Percentiles rank a stretch among this genome's conserved stretches.
These are phyloP conservation scores for Sparidentex hasta DNA, from an alignment of 2,797 vertebrate genomes.

Conservation along the genomic window DNA sequence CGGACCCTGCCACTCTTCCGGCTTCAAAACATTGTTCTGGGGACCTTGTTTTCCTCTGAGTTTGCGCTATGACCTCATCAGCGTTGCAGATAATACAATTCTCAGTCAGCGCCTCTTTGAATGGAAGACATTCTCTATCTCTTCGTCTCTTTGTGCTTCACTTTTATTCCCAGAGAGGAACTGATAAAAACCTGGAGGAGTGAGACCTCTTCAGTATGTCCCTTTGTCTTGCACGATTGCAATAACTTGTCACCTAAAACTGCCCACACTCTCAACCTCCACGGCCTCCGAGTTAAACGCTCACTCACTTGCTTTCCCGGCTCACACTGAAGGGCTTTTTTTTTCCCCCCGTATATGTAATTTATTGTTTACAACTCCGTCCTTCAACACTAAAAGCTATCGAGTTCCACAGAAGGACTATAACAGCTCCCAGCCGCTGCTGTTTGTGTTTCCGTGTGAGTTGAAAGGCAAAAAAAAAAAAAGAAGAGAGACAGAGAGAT, in stretches of 20 bases:
- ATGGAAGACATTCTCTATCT: too few relatives aligned
- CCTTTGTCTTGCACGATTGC: slow-evolving; percentile 17
- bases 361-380: slow-evolving; percentile 71
- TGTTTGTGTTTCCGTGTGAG: slow-evolving; percentile 61
- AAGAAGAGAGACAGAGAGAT: slow-evolving; percentile 24
- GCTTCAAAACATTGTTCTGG: too few relatives aligned
- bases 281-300: slow-evolving; percentile 51
- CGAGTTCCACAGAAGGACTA: slow-evolving; percentile 59
- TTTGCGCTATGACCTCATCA: too few relatives aligned
- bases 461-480: slow-evolving; percentile 46
- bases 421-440: slow-evolving; percentile 67
- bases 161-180: background rate
- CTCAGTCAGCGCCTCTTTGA: too few relatives aligned
- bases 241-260: slow-evolving; percentile 39
- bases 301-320: slow-evolving; percentile 44
- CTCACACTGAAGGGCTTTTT: slow-evolving; percentile 65
- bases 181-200: background rate
- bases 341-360: slow-evolving; percentile 35
- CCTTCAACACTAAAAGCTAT: slow-evolving; percentile 64
- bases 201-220: slow-evolving; percentile 13
- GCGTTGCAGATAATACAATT: too few relatives aligned
- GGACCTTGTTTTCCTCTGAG: too few relatives aligned
- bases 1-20: too few relatives aligned
- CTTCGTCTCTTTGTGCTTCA: background rate
- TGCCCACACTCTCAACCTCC: slow-evolving; percentile 37